Base-by-base conservation (phyloP, 2,113 vertebrate genomes). In the Ceratotherium simum region DNA sequence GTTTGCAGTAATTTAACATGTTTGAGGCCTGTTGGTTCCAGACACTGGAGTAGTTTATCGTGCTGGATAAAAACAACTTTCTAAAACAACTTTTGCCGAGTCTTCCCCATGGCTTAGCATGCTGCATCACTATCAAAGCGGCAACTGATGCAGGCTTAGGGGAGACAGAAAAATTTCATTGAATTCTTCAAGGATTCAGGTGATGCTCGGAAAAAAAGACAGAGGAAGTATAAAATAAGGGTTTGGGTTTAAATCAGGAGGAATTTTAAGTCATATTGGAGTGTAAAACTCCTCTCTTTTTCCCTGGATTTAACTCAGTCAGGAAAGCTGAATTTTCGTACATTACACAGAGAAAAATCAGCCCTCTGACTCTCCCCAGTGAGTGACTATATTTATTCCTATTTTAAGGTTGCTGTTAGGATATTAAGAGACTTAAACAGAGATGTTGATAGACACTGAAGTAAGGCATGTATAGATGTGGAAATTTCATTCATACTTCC, bases 301-400 rank as follows among this genome's bases (percentile, higher is more conserved):
- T 58, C 6, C 75, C 48, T n/a, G 23, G 5, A 91, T 91, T 62
- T 60, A 95, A 65, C 2, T 67, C 8, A 69, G 29, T 14, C 4
- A 12, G 72, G 20, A 88, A 91, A 81, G 13, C 23, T 70, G 36
- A 65, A 76, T 29, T 94, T 95, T 96, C 89, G 25, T 46, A 91
- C 56, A 69, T 6, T 62, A 16, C 27, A 64, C 11, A 67, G 60
- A 84, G 42, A 69, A 80, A 92, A 84, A 4, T 0, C 4, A 87
- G 10, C 20, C 39, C 82, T 90, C 56, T 4, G 8, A 13, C 20
- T 91, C 29, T 92, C 23, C 31, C 29, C 42, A 86, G 5, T 27
- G 54, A 76, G 5, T 70, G 18, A 33, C 14, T n/a, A 0, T 64
- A 29, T 84, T 88, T 91, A 67, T 82, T 87, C n/a, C 10, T 48